phyloP scores from a whole-genome alignment of 2,797 vertebrate species.

The Danionella dracula region DNA sequence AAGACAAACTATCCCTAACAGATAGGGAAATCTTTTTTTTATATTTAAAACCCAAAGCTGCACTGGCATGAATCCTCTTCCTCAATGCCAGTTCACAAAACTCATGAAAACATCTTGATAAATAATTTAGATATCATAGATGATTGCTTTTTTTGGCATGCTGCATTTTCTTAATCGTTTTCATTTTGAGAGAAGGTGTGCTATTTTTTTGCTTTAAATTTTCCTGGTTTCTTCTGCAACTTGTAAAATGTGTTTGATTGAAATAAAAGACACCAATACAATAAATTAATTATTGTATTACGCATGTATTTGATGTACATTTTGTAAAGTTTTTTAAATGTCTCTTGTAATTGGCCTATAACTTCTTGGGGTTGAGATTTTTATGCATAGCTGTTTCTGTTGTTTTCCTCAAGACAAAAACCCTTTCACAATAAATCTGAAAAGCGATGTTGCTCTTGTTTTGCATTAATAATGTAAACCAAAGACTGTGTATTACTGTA shows the following conservation, averaged over 20 bases:
- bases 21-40: too few relatives aligned
- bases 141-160: constrained; percentile 7
- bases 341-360: constrained; percentile 52
- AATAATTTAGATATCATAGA: background rate
- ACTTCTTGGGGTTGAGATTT: constrained; percentile 44
- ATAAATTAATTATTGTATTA: too few relatives aligned
- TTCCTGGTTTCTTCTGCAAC: constrained; percentile 60
- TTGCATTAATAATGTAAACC: background rate
- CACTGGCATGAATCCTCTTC: too few relatives aligned
- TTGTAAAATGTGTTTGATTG: constrained; percentile 70
- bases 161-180: constrained; percentile 8
- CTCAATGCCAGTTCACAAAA: background rate
- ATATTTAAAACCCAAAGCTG: too few relatives aligned
- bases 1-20: too few relatives aligned
- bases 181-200: constrained; percentile 38
- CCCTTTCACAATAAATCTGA: too few relatives aligned
- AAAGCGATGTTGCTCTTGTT: too few relatives aligned
- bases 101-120: background rate
- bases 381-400: background rate
- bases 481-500: background rate
- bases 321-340: constrained; percentile 73
- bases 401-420: too few relatives aligned
- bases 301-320: too few relatives aligned
- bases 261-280: constrained; percentile 53
- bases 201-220: constrained; percentile 32